Conservation (phyloP, 2,797 vertebrate species). For the Eospalax fontanierii region DNA sequence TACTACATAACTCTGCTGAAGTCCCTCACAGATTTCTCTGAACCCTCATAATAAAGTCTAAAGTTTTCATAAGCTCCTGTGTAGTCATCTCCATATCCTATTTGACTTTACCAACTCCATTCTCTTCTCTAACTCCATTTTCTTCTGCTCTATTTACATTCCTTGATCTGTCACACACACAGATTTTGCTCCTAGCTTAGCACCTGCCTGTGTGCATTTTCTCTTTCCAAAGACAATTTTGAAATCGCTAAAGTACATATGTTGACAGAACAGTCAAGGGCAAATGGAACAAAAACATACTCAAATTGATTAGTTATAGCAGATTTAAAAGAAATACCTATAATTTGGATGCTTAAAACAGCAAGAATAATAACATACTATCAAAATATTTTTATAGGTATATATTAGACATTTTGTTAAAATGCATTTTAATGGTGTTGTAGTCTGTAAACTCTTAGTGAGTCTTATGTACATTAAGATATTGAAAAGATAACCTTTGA, state of each 20-base stretch:
- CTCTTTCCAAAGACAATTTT: neutral
- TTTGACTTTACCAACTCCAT: neutral
- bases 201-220: neutral
- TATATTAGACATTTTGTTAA: constrained; percentile 2
- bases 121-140: neutral
- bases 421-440: constrained; percentile 31
- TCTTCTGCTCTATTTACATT: neutral
- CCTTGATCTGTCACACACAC: too few relatives aligned
- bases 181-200: neutral
- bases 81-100: neutral
- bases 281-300: constrained; percentile 16
- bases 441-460: constrained; percentile 21
- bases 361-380: neutral
- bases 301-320: constrained; percentile 5
- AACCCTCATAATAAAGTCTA: constrained; percentile 3
- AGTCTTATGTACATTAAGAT: constrained; percentile 5
- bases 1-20: neutral
- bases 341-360: constrained; percentile 8
- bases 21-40: neutral
- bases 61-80: neutral
- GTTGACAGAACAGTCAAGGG: neutral
- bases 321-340: neutral
- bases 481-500: constrained; percentile 46
- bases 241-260: neutral
- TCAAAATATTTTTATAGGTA: constrained; percentile 1